Base-by-base conservation (phyloP, 2,113 vertebrate species). In the Coturnix japonica region DNA sequence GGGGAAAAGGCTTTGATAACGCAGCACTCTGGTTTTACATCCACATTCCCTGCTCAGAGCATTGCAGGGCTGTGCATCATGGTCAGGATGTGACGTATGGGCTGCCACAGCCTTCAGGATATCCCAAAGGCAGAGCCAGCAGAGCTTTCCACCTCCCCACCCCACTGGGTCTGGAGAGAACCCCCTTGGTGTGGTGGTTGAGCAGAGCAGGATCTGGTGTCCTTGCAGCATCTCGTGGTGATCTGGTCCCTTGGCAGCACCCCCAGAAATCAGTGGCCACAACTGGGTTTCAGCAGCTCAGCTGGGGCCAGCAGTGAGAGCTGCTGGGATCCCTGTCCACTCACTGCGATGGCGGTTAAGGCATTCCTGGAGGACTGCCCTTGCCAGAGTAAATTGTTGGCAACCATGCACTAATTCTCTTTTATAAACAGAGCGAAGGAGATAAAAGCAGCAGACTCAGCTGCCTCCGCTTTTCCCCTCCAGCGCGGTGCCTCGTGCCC, bases 401-500 rank as follows among this genome's bases (percentile, higher is more conserved):
- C 93, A 91, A 60, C 64, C 57, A 8, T 0, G 9, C 2, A 3
- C 35, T 54, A 41, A 37, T 83, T 91, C 72, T 83, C 61, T 44
- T 53, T 85, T 76, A 11, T 44, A 67, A 89, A 79, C 81, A 59
- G n/a, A 84, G 19, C 0, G 0, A 39, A 72, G 28, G 76, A 94
- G 87, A 91, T 77, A 78, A 93, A 94, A 95, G 85, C 82, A 66
- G 66, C 70, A 88, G 93, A 59, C 31, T 12, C 1, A 0, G 37
- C 56, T 22, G 64, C 72, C 82, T 69, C 77, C 1, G 4, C 64
- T 66, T 84, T 23, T 64, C 39, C 56, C 76, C 70, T 61, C 4
- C 4, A 67, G 91, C 31, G 1, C 74, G 57, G 67, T 3, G 25
- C 85, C 70, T 71, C 2, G 19, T 3, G 19, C 56, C 60, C 80